These are phyloP conservation scores for Novumbra hubbsi DNA, from an alignment of 2,797 vertebrate genomes.

Conservation along the genomic window DNA sequence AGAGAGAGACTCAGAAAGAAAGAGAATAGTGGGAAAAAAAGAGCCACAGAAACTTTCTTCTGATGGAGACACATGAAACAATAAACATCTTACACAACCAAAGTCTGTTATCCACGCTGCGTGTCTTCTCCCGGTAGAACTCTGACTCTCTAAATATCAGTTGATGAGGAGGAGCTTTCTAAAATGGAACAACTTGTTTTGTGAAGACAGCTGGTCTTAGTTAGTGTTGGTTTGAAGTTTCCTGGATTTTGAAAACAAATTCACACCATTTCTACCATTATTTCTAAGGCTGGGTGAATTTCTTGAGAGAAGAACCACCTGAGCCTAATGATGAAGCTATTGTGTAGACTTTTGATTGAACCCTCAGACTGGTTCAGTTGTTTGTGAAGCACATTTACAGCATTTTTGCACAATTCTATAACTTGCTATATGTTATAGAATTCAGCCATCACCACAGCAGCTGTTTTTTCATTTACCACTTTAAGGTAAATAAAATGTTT, in stretches of 20 bases:
- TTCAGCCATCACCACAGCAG: too few species aligned
- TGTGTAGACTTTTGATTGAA: neutral
- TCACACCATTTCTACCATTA: neutral
- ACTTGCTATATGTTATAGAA: too few species aligned
- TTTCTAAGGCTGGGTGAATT: neutral
- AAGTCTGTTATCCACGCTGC: conserved; percentile 3
- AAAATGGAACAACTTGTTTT: neutral
- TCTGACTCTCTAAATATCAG: neutral
- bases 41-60: conserved; percentile 33
- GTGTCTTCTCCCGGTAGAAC: conserved; percentile 31
- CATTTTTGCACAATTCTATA: too few species aligned
- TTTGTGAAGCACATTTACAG: too few species aligned
- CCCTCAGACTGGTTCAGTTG: neutral
- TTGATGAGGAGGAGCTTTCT: neutral
- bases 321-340: neutral
- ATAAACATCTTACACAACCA: conserved; percentile 56
- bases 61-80: conserved; percentile 53
- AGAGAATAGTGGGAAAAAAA: conserved; percentile 19
- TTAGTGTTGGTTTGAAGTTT: neutral
- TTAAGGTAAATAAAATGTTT: too few species aligned
- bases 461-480: too few species aligned
- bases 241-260: neutral
- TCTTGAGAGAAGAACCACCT: too few species aligned
- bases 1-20: conserved; percentile 24
- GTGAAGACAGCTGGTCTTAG: neutral